Evolutionary conservation across 1,140 invertebrate species (phyloP), one percentile per base, ranked within the genome.

Genomic region (Nomia melanderi): DNA sequence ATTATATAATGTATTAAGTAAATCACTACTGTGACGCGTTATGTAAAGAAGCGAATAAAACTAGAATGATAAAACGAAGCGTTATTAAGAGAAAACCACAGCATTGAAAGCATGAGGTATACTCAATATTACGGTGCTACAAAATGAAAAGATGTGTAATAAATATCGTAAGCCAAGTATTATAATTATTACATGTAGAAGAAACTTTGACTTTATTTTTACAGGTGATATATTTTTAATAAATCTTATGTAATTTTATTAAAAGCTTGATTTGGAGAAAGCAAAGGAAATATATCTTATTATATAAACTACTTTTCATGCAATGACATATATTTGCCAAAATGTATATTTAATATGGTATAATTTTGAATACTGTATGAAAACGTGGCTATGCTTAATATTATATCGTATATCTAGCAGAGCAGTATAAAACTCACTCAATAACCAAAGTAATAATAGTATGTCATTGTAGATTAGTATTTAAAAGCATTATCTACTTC

Each of bases 21-120:
- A 39, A 31, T 64, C 47, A 8, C 23, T 65, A 54, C 8, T 17
- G 6, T 23, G 14, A 44, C 12, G 9, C 17, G 20, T 29, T 54
- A 65, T 29, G 31, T 7, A 33, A 36, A 27, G n/a, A 74, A 66
- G 20, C 27, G 17, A 23, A 23, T 2, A 39, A 23, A 17, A 29
- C 25, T 12, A n/a, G 27, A 53, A 1, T 6, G n/a, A 47, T 27
- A 4, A 14, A 44, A 33, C 20, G 6, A 66, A 56, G 23, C 53
- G 7, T 36, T 11, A 6, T 41, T 17, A n/a, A 67, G 14, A 41
- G 41, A 36, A 65, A n/a, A 62, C 27, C 36, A 73, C 36, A 69
- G 53, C 39, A 73, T 72, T 75, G 41, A 29, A 78, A 62, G 44
- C 67, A 44, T 66, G 53, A 71, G 20, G 23, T 56, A 56, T 14